Conservation (phyloP, 2,113 vertebrate genomes). For the Azemiops feae region DNA sequence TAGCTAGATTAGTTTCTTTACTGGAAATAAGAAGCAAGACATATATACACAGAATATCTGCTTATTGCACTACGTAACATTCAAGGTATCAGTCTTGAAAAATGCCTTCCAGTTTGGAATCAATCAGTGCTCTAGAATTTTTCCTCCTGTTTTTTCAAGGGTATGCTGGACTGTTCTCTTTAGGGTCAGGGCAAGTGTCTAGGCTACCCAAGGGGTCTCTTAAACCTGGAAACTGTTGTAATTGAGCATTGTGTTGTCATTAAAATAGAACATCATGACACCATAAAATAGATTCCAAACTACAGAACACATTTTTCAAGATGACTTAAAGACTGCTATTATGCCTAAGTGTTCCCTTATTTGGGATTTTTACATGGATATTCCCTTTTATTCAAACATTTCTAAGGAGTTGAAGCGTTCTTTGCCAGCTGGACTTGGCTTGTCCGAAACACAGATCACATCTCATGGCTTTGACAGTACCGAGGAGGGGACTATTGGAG, state of each 20-base stretch:
- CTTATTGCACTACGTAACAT: too few species aligned
- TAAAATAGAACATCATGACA: constrained; percentile 17
- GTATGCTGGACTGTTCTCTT: neutral
- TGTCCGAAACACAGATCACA: constrained; percentile 81
- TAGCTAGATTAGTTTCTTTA: too few species aligned
- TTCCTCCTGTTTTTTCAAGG: neutral
- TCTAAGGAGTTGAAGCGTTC: constrained; percentile 79
- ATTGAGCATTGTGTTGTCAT: constrained; percentile 33
- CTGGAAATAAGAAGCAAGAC: too few species aligned
- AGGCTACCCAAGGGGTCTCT: neutral
- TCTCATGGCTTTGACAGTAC: constrained; percentile 78
- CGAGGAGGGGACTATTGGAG: constrained; percentile 83
- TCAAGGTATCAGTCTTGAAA: neutral
- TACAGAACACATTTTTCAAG: constrained; percentile 33
- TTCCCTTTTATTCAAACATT: constrained; percentile 61
- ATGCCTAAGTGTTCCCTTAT: constrained; percentile 42
- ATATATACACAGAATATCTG: too few species aligned
- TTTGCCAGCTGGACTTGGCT: constrained; percentile 74
- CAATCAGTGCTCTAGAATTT: neutral
- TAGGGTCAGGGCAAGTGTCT: neutral
- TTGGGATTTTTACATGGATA: constrained; percentile 47
- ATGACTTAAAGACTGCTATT: constrained; percentile 33
- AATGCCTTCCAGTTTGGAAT: neutral
- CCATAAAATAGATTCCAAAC: neutral
- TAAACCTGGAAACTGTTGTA: neutral